Conservation (phyloP, 2,113 vertebrate genomes). For the Carlito syrichta region DNA sequence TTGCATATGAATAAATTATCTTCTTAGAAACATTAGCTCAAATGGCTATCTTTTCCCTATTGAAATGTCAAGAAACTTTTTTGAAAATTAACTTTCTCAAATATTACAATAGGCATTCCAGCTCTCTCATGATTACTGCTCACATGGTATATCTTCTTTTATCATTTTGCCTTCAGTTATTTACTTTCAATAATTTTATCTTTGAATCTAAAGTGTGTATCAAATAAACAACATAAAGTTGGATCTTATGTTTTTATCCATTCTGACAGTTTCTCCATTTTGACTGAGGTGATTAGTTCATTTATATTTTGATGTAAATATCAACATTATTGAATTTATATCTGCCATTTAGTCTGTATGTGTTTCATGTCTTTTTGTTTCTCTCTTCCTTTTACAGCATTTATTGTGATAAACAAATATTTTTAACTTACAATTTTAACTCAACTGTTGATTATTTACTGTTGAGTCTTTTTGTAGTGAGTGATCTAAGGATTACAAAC, state of each 20-base stretch:
- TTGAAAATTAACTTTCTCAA: background rate
- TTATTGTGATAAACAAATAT: background rate
- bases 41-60: background rate
- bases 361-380: background rate
- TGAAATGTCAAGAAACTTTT: background rate
- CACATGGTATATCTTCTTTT: too few relatives aligned
- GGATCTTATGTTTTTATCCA: too few relatives aligned
- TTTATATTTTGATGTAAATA: background rate
- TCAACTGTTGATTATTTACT: background rate
- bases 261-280: too few relatives aligned
- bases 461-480: background rate
- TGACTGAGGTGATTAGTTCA: background rate
- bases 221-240: too few relatives aligned
- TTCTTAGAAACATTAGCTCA: background rate
- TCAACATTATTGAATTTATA: background rate
- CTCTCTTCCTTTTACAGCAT: background rate
- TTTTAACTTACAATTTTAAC: background rate
- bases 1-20: background rate
- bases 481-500: background rate
- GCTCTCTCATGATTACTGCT: background rate
- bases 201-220: too few relatives aligned
- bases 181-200: too few relatives aligned
- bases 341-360: background rate
- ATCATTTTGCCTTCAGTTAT: too few relatives aligned
- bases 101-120: background rate